These are phyloP conservation scores for Canis aureus DNA, from an alignment of 2,113 vertebrate species.

Conservation along the genomic window DNA sequence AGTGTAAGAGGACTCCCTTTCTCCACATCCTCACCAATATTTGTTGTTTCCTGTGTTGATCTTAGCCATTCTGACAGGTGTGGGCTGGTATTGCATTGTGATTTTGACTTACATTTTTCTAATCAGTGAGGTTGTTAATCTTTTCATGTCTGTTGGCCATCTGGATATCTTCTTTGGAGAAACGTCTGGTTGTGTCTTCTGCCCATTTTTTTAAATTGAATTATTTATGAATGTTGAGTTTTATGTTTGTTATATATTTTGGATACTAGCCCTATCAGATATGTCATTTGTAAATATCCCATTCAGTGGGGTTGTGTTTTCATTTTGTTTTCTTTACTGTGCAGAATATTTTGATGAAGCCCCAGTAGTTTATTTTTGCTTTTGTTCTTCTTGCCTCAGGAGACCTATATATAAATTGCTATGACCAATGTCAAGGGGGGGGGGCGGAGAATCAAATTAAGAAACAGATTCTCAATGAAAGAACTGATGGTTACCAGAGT, in stretches of 20 bases:
- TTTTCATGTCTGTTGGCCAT: neutral
- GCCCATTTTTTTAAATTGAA: neutral
- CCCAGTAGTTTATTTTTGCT: neutral
- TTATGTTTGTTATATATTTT: neutral
- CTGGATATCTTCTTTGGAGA: neutral
- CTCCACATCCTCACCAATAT: neutral
- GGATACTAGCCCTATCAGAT: neutral
- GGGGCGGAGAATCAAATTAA: rapidly evolving
- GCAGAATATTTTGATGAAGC: neutral
- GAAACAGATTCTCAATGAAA: neutral
- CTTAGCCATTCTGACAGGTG: neutral
- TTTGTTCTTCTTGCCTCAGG: neutral
- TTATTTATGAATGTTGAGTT: neutral
- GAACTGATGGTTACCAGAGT: neutral
- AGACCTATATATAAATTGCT: neutral
- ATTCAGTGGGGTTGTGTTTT: neutral
- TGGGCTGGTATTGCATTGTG: neutral
- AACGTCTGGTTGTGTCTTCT: neutral
- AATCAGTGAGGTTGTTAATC: neutral
- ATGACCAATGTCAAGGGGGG: neutral
- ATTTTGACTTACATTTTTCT: neutral
- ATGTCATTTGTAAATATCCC: neutral
- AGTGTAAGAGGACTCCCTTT: neutral
- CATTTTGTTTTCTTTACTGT: neutral
- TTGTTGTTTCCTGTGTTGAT: neutral